A percentile compares a stretch with the other conserved stretches of the same genome.
Evolutionary conservation across 2,797 vertebrate species (phyloP).

Genomic region (Loris lydekkerianus): DNA sequence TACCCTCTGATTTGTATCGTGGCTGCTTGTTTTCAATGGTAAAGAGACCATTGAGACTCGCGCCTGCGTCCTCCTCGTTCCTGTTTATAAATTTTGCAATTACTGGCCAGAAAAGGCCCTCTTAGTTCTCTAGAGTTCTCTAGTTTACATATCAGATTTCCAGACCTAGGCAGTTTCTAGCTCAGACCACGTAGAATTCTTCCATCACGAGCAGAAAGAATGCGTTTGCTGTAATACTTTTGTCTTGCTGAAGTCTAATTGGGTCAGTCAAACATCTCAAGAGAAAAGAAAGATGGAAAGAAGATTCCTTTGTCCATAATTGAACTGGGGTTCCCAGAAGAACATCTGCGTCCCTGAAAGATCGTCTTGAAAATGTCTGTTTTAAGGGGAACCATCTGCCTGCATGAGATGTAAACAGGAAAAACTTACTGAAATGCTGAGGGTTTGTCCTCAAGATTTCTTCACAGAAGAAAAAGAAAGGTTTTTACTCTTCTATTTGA

Average conservation of each 20-base stretch:
- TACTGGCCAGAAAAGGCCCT: neutral
- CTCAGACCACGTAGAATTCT: neutral
- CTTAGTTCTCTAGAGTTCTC: neutral
- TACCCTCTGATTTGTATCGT: neutral
- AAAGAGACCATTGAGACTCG: neutral
- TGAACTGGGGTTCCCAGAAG: conserved; percentile 7
- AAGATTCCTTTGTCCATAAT: neutral
- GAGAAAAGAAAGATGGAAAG: neutral
- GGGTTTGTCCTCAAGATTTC: conserved; percentile 57
- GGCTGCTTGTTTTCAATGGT: neutral
- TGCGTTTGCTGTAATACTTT: neutral
- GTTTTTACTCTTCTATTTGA: neutral
- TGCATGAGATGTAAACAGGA: neutral
- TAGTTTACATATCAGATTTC: neutral
- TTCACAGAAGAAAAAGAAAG: neutral
- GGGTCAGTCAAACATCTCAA: neutral
- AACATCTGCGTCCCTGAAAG: neutral
- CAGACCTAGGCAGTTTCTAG: neutral
- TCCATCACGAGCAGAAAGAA: neutral
- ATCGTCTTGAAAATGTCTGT: conserved; percentile 25
- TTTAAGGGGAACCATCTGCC: neutral
- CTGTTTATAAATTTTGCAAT: neutral
- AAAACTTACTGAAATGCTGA: neutral
- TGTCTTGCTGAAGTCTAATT: neutral
- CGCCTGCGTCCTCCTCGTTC: neutral